Evolutionary conservation across 2,113 vertebrate species (phyloP).

Genomic region (Cottus gobio): DNA sequence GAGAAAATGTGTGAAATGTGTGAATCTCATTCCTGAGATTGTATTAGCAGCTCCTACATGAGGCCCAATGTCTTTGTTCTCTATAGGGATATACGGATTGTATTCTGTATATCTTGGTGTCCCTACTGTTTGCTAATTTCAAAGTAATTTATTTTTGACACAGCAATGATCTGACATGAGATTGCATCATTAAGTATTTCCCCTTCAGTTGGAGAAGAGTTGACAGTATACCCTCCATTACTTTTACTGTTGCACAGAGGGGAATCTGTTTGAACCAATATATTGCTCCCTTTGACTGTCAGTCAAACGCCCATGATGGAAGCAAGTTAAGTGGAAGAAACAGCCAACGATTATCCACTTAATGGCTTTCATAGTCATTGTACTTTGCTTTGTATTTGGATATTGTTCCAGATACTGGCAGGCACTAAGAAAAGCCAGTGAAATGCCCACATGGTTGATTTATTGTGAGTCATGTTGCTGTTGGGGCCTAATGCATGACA

Average conservation of each 20-base stretch:
- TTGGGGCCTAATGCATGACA: conserved; percentile 49
- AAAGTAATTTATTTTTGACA: neutral
- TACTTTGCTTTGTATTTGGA: conserved; percentile 52
- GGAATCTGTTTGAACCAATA: conserved; percentile 41
- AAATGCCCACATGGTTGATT: conserved; percentile 64
- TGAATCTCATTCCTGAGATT: neutral
- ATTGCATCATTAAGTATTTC: neutral
- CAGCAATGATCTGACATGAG: conserved; percentile 14
- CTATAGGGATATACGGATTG: neutral
- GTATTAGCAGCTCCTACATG: too few species aligned
- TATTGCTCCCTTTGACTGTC: conserved; percentile 52
- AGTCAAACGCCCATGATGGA: conserved; percentile 34
- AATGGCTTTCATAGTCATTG: conserved; percentile 57
- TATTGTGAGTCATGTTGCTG: conserved; percentile 65
- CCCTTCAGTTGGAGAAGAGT: neutral
- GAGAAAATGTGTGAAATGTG: too few species aligned
- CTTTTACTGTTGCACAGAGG: conserved; percentile 4
- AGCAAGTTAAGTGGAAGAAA: conserved; percentile 48
- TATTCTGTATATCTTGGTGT: neutral
- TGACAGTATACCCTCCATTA: conserved; percentile 13
- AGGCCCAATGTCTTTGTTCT: neutral
- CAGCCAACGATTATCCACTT: conserved; percentile 48
- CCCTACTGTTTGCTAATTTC: conserved; percentile 15
- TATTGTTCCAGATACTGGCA: conserved; percentile 68
- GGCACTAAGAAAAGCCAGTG: conserved; percentile 63